Conservation (phyloP, 1,140 invertebrate genomes). For the Platorchestia sp. region DNA sequence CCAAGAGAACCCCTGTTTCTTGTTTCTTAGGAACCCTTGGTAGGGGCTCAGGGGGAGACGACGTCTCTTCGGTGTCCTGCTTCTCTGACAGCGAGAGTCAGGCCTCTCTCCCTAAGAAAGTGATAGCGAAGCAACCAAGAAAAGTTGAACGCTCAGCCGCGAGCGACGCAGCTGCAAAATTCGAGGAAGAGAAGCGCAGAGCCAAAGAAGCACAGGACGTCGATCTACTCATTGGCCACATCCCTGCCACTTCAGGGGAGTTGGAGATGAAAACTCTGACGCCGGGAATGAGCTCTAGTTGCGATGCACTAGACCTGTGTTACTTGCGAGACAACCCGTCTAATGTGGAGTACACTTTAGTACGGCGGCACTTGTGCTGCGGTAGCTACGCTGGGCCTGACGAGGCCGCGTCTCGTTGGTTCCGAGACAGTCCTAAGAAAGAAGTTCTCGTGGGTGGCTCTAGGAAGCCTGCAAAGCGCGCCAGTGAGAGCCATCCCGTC, state of each 20-base stretch:
- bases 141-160: neutral
- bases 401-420: neutral
- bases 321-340: conserved; percentile 44
- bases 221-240: conserved; percentile 39
- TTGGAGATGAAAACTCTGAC: neutral
- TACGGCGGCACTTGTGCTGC: conserved; percentile 32
- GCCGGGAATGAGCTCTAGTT: neutral
- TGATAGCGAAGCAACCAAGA: neutral
- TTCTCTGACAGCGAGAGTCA: neutral
- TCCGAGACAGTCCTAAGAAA: neutral
- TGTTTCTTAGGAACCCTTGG: neutral
- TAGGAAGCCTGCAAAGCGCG: neutral
- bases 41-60: neutral
- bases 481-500: neutral
- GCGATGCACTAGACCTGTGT: conserved; percentile 18
- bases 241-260: neutral
- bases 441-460: conserved; percentile 1
- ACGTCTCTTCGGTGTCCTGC: neutral
- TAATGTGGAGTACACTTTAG: conserved; percentile 38
- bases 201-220: conserved; percentile 32
- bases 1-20: neutral
- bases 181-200: neutral
- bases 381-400: conserved; percentile 33
- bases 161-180: neutral
- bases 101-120: neutral